Evolutionary conservation across 2,888 invertebrate genomes (phyloP), one percentile per base, ranked within the genome.

Genomic region (Sinotaia quadrata): DNA sequence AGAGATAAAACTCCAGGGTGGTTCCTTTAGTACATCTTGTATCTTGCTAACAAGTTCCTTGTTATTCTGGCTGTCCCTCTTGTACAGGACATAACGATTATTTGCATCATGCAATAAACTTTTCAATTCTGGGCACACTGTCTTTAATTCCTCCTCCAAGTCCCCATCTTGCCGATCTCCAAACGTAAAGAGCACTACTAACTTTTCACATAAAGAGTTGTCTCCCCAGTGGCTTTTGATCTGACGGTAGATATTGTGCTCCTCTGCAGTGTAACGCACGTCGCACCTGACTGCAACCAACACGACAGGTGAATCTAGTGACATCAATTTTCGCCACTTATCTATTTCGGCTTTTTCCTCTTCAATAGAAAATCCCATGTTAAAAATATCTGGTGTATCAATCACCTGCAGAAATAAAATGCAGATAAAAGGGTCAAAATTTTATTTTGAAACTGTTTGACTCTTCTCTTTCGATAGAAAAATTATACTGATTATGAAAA

Each of bases 241-340:
- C 33, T 15, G 61, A 34, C 47, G 61, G 61, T 24, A 61, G 49
- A 49, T 61, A 34, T 61, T 27, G 61, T 61, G 51, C 51, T 61
- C 61, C 49, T 61, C 61, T 21, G 34, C 34, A 47, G 61, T 61
- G 61, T 61, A 61, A 51, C 61, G 61, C 15, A 34, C 49, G 51
- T 61, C 61, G 51, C 61, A 61, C 24, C 61, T n/a, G 49, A 61
- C 51, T 18, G 61, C 61, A 47, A 61, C 34, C 21, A 61, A 21
- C 15, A 49, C 36, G 49, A 51, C 61, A 51, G 47, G 61, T 0
- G n/a, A 21, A 7, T 34, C 29, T 12, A 51, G 61, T 51, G 61
- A 61, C 61, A 36, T 51, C 49, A 61, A 15, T 4, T 47, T 44
- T 49, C 51, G 33, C 61, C 61, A 61, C 24, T 10, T 24, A 51